These are phyloP conservation scores for Standfussiana lucernea DNA, from an alignment of 2,888 invertebrate genomes.

Conservation along the genomic window DNA sequence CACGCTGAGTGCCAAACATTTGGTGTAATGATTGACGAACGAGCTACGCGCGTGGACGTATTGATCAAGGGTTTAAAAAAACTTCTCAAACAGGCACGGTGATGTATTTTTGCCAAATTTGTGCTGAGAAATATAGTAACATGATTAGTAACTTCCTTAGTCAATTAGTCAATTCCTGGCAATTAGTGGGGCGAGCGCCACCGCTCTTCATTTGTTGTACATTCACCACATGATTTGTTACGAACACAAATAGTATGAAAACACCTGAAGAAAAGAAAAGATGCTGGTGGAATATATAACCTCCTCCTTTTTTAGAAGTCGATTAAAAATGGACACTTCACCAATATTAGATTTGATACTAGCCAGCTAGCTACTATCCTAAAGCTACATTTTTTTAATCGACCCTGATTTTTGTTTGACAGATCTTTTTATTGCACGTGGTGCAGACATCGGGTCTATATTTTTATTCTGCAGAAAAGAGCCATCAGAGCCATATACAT, in stretches of 20 bases:
- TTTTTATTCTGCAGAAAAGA: too few relatives aligned
- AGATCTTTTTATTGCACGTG: too few relatives aligned
- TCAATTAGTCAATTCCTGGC: too few relatives aligned
- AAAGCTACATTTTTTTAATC: not conserved
- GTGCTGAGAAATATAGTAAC: not conserved
- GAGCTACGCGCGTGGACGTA: constrained; percentile 25
- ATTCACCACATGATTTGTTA: not conserved
- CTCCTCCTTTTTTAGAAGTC: too few relatives aligned
- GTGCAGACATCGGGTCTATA: too few relatives aligned
- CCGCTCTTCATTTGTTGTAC: not conserved
- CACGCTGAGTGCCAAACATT: constrained; percentile 56
- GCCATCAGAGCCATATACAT: too few relatives aligned
- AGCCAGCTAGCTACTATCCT: not conserved
- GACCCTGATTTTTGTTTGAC: not conserved
- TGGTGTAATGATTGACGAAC: constrained; percentile 52
- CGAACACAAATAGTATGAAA: not conserved
- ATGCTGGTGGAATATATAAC: too few relatives aligned
- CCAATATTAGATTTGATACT: not conserved
- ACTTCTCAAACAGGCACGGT: not conserved
- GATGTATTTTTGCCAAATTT: not conserved
- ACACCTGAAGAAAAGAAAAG: too few relatives aligned
- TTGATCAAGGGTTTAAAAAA: constrained; percentile 26
- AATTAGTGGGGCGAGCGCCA: not conserved
- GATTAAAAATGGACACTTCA: not conserved
- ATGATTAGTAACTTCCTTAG: not conserved